These are phyloP conservation scores for Eupithecia insigniata DNA, from an alignment of 2,888 invertebrate species.

Conservation along the genomic window DNA sequence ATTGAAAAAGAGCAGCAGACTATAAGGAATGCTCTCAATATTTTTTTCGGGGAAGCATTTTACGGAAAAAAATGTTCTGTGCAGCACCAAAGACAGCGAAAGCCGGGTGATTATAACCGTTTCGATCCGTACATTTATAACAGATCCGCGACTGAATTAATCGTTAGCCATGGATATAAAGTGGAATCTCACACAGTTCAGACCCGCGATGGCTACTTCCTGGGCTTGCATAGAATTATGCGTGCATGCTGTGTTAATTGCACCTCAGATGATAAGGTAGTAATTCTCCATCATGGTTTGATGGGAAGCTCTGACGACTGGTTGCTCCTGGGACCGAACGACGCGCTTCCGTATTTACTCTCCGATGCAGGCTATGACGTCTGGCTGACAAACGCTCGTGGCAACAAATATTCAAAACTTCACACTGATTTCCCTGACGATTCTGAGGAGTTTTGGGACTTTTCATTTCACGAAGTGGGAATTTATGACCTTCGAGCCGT, in stretches of 20 bases:
- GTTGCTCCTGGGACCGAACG: slow-evolving; percentile 56
- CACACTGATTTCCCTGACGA: slow-evolving; percentile 43
- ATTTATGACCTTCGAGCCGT: slow-evolving; percentile 56
- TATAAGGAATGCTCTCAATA: background rate
- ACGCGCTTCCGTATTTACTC: slow-evolving; percentile 65
- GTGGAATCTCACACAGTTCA: slow-evolving; percentile 53
- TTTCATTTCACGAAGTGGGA: slow-evolving; percentile 67
- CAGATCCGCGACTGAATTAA: slow-evolving; percentile 36
- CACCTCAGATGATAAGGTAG: slow-evolving; percentile 37
- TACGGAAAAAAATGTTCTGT: background rate
- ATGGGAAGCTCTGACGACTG: slow-evolving; percentile 63
- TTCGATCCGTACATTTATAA: background rate
- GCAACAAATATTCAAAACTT: slow-evolving; percentile 58
- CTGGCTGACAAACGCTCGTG: slow-evolving; percentile 81
- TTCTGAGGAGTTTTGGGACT: slow-evolving; percentile 57
- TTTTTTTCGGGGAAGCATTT: background rate
- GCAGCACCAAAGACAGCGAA: background rate
- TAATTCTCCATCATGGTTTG: slow-evolving; percentile 59
- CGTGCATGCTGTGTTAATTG: slow-evolving; percentile 10
- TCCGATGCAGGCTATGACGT: slow-evolving; percentile 80
- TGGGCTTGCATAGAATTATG: slow-evolving; percentile 55
- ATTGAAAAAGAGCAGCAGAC: background rate
- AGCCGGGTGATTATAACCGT: background rate
- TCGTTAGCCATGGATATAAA: slow-evolving; percentile 49
- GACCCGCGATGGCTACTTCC: slow-evolving; percentile 57